These are phyloP conservation scores for Halictus ligatus DNA, from an alignment of 2,888 invertebrate species.

Conservation along the genomic window DNA sequence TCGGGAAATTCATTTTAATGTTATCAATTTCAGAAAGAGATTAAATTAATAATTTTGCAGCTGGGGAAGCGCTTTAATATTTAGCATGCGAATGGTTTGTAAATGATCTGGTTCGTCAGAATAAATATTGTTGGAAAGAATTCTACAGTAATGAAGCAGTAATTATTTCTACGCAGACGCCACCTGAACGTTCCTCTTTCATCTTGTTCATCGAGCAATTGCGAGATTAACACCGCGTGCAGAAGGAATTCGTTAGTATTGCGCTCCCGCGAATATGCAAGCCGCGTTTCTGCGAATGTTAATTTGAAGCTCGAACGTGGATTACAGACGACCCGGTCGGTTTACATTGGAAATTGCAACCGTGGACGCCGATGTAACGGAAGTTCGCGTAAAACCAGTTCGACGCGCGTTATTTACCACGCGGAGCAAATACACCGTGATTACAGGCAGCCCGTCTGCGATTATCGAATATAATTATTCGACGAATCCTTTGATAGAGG, in stretches of 20 bases:
- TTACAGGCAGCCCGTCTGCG: neutral
- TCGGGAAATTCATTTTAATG: neutral
- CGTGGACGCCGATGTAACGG: neutral
- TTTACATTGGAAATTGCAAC: neutral
- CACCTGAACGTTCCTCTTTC: neutral
- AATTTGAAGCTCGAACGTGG: neutral
- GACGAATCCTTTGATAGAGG: neutral
- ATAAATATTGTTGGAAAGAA: neutral
- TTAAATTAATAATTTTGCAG: neutral
- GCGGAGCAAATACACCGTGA: neutral
- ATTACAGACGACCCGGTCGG: neutral
- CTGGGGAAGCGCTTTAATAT: neutral
- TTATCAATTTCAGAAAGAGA: neutral
- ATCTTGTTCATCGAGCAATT: neutral
- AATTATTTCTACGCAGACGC: neutral
- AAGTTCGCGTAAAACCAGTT: conserved; percentile 11
- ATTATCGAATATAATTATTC: conserved; percentile 1
- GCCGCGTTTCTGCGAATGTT: neutral
- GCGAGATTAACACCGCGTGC: neutral
- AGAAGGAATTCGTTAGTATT: neutral
- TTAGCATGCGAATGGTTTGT: neutral
- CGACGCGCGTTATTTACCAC: neutral
- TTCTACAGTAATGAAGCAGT: neutral
- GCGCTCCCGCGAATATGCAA: neutral
- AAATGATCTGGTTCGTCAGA: neutral